Evolutionary conservation across 2,797 vertebrate genomes (phyloP), one percentile per base, ranked within the genome.

Genomic region (Anas bernieri): DNA sequence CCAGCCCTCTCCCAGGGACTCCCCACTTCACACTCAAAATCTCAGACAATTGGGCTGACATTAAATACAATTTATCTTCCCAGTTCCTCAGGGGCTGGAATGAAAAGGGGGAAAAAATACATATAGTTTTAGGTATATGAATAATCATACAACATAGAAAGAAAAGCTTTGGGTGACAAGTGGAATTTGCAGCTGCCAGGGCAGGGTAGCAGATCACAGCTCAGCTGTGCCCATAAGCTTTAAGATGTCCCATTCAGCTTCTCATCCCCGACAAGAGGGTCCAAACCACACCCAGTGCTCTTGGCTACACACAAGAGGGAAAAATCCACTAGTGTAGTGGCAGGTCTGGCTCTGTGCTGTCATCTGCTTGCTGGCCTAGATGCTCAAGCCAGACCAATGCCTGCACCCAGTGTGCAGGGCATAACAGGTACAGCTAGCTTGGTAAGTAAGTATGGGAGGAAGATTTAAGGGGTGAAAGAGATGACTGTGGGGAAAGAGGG

Each of bases 1-100:
- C 87, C 91, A 95, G 54, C 12, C 33, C 20, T 90, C 66, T 92
- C 79, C 64, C 39, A 85, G 48, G 33, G 68, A 89, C 28, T 85
- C 67, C 68, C 39, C 25, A 30, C 61, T 28, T 92, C 52, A 79
- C 41, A 61, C 43, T 89, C 78, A 74, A 89, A 22, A 28, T 92
- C 84, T 91, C 45, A 92, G 85, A 85, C 73, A 87, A 58, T 22
- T 78, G 66, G 41, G 43, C 33, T 55, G 73, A 78, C 17, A 62
- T 75, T 45, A 90, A 81, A 86, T 39, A 78, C 61, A 81, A 69
- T 58, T 72, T 77, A 83, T 89, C 48, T 80, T 31, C 15, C 11
- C 37, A 35, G 52, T 50, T 85, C 61, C 35, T 31, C 14, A 28
- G 37, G 12, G 21, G 2, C 6, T 90, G 23, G 14, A 90, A 88